These are phyloP conservation scores for Thamnophis sirtalis DNA, from an alignment of 2,113 vertebrate genomes.

Conservation along the genomic window DNA sequence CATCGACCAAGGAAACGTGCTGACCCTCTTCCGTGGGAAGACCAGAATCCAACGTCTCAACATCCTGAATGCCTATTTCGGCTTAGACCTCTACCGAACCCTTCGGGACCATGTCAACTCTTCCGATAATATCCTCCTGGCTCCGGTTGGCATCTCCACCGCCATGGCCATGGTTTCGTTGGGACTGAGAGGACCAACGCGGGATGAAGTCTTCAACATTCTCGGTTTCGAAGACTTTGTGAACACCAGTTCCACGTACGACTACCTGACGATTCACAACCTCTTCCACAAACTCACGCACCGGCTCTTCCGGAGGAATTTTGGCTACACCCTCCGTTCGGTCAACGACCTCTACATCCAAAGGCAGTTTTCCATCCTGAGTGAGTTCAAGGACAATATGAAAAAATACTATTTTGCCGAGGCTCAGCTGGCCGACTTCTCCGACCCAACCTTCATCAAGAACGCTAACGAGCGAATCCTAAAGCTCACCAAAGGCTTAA, in stretches of 20 bases:
- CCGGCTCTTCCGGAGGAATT: slow-evolving; percentile 91
- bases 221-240: slow-evolving; percentile 87
- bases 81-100: slow-evolving; percentile 86
- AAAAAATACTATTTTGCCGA: slow-evolving; percentile 90
- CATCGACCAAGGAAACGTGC: slow-evolving; percentile 75
- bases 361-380: slow-evolving; percentile 71
- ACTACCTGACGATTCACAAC: slow-evolving; percentile 85
- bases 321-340: slow-evolving; percentile 86
- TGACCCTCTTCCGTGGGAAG: slow-evolving; percentile 85
- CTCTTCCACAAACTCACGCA: slow-evolving; percentile 94
- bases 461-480: slow-evolving; percentile 85
- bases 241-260: slow-evolving; percentile 88
- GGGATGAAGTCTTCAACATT: slow-evolving; percentile 77
- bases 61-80: slow-evolving; percentile 85
- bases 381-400: slow-evolving; percentile 74
- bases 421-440: slow-evolving; percentile 84
- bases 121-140: slow-evolving; percentile 87
- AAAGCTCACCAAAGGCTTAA: slow-evolving; percentile 89
- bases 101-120: slow-evolving; percentile 76
- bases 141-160: slow-evolving; percentile 91
- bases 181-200: slow-evolving; percentile 75
- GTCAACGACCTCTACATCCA: slow-evolving; percentile 89
- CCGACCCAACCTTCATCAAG: slow-evolving; percentile 77
- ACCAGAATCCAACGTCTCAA: slow-evolving; percentile 91
- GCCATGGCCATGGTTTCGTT: slow-evolving; percentile 94